A percentile compares a stretch with the other conserved stretches of the same genome.
These are phyloP conservation scores for Sitobion miscanthi DNA, from an alignment of 1,140 invertebrate species.

Conservation along the genomic window DNA sequence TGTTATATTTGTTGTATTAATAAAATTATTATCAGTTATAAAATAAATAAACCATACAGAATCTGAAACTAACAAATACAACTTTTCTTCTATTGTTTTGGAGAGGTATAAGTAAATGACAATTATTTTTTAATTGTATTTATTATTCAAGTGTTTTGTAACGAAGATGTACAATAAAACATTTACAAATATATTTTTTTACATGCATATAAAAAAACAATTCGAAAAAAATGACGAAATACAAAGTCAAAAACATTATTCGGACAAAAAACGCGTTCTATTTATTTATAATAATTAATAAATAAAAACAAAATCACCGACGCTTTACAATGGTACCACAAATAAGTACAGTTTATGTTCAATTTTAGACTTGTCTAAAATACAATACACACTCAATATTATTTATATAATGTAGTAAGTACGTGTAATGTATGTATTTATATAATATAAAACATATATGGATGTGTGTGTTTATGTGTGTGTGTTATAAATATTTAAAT, in stretches of 20 bases:
- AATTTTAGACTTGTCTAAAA: slow-evolving; percentile 18
- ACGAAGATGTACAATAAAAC: slow-evolving; percentile 55
- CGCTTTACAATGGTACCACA: slow-evolving; percentile 3
- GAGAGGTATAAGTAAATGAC: background rate
- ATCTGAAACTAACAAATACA: slow-evolving; percentile 20
- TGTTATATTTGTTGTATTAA: background rate
- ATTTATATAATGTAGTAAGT: slow-evolving; percentile 1
- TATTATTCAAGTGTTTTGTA: slow-evolving; percentile 52
- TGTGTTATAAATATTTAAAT: background rate
- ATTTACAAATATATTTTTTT: slow-evolving; percentile 55
- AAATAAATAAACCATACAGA: slow-evolving; percentile 5
- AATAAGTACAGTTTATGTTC: background rate
- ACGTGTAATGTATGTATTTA: background rate
- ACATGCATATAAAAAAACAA: slow-evolving; percentile 56
- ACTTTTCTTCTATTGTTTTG: background rate
- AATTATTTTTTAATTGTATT: slow-evolving; percentile 39
- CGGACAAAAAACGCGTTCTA: slow-evolving; percentile 29
- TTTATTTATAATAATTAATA: slow-evolving; percentile 22
- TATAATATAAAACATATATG: slow-evolving; percentile 9
- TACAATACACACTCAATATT: slow-evolving; percentile 1
- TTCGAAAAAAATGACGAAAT: slow-evolving; percentile 53
- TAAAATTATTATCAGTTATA: background rate
- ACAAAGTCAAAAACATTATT: slow-evolving; percentile 48
- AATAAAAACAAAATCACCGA: slow-evolving; percentile 43
- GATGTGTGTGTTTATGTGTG: background rate